Evolutionary conservation across 2,888 invertebrate genomes (phyloP).

Genomic region (Meloe dianella): DNA sequence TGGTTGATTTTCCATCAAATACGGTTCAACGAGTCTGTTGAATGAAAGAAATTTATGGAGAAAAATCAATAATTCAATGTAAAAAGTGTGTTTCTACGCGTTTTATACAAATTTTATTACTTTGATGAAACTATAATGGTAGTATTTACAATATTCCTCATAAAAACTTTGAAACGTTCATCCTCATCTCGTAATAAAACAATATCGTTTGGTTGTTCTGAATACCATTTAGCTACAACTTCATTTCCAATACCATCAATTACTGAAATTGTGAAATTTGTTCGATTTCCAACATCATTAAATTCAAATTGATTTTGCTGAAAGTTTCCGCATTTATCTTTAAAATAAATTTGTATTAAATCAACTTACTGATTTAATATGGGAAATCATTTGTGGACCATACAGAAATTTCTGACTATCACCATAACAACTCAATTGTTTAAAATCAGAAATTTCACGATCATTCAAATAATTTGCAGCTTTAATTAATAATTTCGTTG

Average conservation of each 20-base stretch:
- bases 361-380: neutral
- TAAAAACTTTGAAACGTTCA: conserved; percentile 54
- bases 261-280: conserved; percentile 66
- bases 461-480: neutral
- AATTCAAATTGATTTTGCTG: conserved; percentile 58
- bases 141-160: conserved; percentile 60
- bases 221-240: conserved; percentile 61
- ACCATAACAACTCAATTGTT: neutral
- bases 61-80: too few relatives aligned
- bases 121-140: conserved; percentile 60
- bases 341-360: neutral
- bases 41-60: neutral
- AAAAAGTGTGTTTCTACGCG: too few relatives aligned
- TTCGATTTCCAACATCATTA: conserved; percentile 69
- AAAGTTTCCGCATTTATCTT: neutral
- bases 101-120: too few relatives aligned
- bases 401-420: neutral
- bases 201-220: conserved; percentile 35
- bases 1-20: conserved; percentile 66
- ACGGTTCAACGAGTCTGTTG: conserved; percentile 70
- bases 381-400: neutral
- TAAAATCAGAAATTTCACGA: neutral
- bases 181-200: conserved; percentile 42
- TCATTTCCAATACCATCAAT: conserved; percentile 61
- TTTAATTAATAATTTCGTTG: neutral